phyloP scores from a whole-genome alignment of 1,140 invertebrate genomes.

The Coelopa frigida region DNA sequence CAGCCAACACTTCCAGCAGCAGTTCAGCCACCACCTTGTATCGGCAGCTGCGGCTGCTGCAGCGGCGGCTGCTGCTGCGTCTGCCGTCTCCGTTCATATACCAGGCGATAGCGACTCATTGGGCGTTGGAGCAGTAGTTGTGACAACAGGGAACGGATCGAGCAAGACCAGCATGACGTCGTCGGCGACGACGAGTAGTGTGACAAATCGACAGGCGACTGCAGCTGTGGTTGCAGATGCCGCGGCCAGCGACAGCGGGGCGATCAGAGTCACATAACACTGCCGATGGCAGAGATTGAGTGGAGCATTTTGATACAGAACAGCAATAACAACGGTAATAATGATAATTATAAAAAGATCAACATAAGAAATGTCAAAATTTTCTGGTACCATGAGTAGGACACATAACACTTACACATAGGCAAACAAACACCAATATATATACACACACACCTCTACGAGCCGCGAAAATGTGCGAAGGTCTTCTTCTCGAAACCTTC shows the following conservation, averaged over 20 bases:
- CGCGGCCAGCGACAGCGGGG: constrained; percentile 30
- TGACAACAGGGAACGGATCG: neutral
- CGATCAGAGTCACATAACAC: constrained; percentile 39
- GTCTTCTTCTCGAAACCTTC: no score
- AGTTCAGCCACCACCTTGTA: constrained; percentile 21
- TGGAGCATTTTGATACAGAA: no score
- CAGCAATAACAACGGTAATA: neutral
- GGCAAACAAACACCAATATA: neutral
- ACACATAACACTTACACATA: neutral
- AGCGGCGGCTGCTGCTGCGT: neutral
- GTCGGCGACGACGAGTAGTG: constrained; percentile 18
- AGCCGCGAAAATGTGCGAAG: no score
- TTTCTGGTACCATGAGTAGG: neutral
- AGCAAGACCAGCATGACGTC: constrained; percentile 17
- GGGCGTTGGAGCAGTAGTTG: constrained; percentile 3
- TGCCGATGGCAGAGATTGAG: neutral
- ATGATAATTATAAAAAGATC: neutral
- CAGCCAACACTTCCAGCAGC: constrained; percentile 34
- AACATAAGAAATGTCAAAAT: neutral
- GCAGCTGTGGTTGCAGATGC: constrained; percentile 11
- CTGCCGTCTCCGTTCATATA: neutral
- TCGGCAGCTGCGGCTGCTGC: constrained; percentile 3
- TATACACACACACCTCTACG: neutral
- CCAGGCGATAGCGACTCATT: constrained; percentile 13
- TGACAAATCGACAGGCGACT: constrained; percentile 12